Evolutionary conservation across 2,797 vertebrate species (phyloP).

Genomic region (Crocidura indochinensis): DNA sequence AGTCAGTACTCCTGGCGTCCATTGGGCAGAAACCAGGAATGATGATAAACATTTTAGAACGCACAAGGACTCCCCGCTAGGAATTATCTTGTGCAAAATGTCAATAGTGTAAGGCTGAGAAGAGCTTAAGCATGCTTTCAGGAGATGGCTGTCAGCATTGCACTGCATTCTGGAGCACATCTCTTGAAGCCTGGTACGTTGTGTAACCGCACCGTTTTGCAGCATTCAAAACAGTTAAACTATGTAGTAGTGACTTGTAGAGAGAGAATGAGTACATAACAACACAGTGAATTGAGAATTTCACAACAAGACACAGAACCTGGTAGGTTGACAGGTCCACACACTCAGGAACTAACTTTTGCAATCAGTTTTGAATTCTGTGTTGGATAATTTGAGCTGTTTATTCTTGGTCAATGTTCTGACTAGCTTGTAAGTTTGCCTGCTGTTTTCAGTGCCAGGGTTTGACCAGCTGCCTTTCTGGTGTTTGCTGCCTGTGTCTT

Average conservation of each 20-base stretch:
- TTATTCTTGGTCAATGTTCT: background rate
- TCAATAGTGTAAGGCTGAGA: background rate
- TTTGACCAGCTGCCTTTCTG: background rate
- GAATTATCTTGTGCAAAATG: background rate
- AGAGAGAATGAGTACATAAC: background rate
- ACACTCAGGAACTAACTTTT: background rate
- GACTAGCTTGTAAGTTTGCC: background rate
- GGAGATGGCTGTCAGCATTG: background rate
- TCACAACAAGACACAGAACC: background rate
- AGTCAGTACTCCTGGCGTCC: background rate
- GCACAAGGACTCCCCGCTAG: background rate
- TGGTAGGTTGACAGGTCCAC: background rate
- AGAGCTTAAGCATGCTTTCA: background rate
- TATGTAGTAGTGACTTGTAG: background rate
- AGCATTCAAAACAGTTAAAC: background rate
- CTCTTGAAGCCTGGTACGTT: background rate
- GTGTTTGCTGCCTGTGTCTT: background rate
- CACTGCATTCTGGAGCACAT: background rate
- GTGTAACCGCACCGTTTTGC: background rate
- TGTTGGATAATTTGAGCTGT: background rate
- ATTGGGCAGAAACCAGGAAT: background rate
- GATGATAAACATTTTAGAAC: background rate
- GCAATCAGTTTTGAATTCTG: background rate
- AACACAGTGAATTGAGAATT: background rate
- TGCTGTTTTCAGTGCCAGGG: background rate